These are phyloP conservation scores for Coenobita brevimanus DNA, from an alignment of 1,140 invertebrate species.

Conservation along the genomic window DNA sequence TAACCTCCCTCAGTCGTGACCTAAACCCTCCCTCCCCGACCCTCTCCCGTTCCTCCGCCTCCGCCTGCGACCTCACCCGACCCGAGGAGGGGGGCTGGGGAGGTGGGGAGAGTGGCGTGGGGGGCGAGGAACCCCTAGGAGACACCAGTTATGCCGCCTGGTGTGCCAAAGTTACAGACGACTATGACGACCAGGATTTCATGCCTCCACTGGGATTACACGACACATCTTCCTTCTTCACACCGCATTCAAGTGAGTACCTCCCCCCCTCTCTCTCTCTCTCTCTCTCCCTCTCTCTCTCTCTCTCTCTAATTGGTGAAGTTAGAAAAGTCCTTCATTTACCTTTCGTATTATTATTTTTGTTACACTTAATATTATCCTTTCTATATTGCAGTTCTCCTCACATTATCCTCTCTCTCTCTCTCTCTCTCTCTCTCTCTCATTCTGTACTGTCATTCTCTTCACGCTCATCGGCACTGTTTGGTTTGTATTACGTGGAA, in stretches of 20 bases:
- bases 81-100: background rate
- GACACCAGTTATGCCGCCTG: conserved; percentile 53
- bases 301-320: background rate
- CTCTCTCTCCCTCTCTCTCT: background rate
- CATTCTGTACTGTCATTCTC: no score
- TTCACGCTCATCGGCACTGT: background rate
- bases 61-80: conserved; percentile 30
- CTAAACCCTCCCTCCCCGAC: background rate
- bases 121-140: background rate
- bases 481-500: background rate
- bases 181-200: conserved; percentile 38
- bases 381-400: background rate
- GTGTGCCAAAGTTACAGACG: conserved; percentile 23
- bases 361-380: background rate
- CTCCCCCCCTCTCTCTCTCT: no score
- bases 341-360: no score
- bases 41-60: conserved; percentile 18
- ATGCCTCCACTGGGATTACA: background rate
- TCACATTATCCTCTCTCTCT: background rate
- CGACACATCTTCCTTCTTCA: conserved; percentile 36
- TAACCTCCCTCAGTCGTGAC: conserved; percentile 54
- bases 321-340: no score
- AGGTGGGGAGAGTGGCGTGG: background rate
- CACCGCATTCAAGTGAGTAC: conserved; percentile 44
- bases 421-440: conserved; percentile 11